These are phyloP conservation scores for Vireo altiloquus DNA, from an alignment of 2,113 vertebrate genomes.

Conservation along the genomic window DNA sequence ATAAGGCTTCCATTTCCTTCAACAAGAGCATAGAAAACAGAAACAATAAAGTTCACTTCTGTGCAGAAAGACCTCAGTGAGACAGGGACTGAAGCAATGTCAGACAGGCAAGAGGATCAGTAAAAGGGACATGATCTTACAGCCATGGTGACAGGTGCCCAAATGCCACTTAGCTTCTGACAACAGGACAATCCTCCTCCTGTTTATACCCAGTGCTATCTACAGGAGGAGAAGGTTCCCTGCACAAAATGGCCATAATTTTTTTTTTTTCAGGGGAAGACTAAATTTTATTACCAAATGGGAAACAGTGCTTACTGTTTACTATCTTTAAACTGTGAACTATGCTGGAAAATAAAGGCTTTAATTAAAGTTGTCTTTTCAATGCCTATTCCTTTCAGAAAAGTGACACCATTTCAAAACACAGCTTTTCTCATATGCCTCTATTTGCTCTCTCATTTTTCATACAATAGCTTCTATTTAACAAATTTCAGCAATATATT, in stretches of 20 bases:
- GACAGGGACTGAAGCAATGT: not conserved
- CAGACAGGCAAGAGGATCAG: not conserved
- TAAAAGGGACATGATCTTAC: not conserved
- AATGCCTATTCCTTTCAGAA: not conserved
- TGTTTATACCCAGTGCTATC: not conserved
- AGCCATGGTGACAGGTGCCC: not conserved
- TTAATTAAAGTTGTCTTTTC: constrained; percentile 21
- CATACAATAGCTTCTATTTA: constrained; percentile 8
- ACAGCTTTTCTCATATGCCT: not conserved
- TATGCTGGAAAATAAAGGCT: constrained; percentile 13
- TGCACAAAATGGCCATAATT: not conserved
- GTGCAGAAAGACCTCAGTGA: not conserved
- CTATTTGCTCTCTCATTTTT: constrained; percentile 21
- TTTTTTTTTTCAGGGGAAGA: not conserved
- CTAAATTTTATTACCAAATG: constrained; percentile 1
- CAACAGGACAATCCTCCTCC: not conserved
- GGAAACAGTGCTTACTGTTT: not conserved
- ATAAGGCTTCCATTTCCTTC: not conserved
- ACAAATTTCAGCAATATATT: not conserved
- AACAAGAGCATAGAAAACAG: not conserved
- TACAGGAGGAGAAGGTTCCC: not conserved
- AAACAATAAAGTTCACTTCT: not conserved
- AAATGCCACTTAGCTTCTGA: not conserved
- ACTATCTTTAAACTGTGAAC: constrained; percentile 6
- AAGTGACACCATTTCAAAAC: constrained; percentile 39